Percentiles rank a stretch among this genome's conserved stretches.
These are phyloP conservation scores for Gila orcuttii DNA, from an alignment of 2,113 vertebrate genomes.

Conservation along the genomic window DNA sequence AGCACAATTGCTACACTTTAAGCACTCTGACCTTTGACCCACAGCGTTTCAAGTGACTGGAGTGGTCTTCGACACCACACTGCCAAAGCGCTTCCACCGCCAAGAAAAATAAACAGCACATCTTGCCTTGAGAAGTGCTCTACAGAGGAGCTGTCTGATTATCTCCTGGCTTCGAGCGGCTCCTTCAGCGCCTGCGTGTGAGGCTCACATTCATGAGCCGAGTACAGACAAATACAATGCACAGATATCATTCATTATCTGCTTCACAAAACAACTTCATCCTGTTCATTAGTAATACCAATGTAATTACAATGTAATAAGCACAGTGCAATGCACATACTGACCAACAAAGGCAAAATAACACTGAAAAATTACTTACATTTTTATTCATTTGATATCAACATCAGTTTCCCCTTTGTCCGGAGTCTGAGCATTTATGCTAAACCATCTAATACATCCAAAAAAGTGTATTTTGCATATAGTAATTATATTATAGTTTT, in stretches of 20 bases:
- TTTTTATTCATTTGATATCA: neutral
- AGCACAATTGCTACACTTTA: slow-evolving; percentile 66
- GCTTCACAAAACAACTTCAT: neutral
- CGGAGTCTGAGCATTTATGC: neutral
- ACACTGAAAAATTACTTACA: neutral
- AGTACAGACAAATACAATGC: too few species aligned
- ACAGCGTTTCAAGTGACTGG: slow-evolving; percentile 59
- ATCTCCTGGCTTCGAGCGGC: slow-evolving; percentile 18
- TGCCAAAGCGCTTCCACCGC: slow-evolving; percentile 56
- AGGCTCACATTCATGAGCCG: neutral
- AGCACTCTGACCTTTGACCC: slow-evolving; percentile 61
- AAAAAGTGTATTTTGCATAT: neutral
- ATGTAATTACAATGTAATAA: neutral
- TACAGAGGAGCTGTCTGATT: slow-evolving; percentile 45
- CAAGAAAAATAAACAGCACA: slow-evolving; percentile 64
- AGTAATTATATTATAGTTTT: neutral
- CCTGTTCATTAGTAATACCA: neutral
- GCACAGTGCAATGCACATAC: neutral
- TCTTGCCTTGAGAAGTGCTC: slow-evolving; percentile 51
- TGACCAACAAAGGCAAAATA: neutral
- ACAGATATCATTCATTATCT: too few species aligned
- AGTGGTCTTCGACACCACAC: slow-evolving; percentile 42
- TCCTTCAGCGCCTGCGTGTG: slow-evolving; percentile 18
- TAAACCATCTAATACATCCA: neutral
- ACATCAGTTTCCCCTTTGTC: neutral